A percentile compares a stretch with the other conserved stretches of the same genome.
Conservation (phyloP, 2,113 vertebrate species). For the Parotia lawesii region DNA sequence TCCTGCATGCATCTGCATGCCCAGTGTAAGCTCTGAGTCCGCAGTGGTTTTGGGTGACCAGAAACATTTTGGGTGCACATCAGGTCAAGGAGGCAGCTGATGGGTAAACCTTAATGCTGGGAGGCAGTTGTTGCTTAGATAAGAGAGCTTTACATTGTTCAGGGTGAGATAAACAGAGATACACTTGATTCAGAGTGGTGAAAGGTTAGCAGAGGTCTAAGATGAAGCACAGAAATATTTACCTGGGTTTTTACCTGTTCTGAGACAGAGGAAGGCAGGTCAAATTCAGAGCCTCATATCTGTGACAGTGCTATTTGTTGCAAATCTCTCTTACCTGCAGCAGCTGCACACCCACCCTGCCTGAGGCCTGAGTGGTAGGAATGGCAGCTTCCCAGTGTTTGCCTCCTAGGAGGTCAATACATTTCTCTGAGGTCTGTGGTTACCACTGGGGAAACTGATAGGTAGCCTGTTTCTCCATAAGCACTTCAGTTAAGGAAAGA, state of each 20-base stretch:
- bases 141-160: neutral
- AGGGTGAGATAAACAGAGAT: conserved; percentile 22
- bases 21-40: neutral
- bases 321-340: neutral
- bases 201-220: conserved; percentile 7
- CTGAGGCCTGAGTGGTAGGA: neutral
- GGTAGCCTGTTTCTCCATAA: neutral
- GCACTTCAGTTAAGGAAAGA: neutral
- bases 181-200: neutral
- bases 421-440: neutral
- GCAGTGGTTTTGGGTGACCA: neutral
- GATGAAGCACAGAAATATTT: conserved; percentile 32
- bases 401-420: neutral
- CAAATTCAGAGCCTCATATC: neutral
- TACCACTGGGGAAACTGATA: neutral
- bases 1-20: neutral
- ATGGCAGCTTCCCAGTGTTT: neutral
- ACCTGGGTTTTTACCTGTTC: neutral
- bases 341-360: neutral
- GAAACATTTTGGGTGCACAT: neutral
- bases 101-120: neutral
- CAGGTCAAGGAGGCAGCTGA: neutral
- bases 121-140: neutral
- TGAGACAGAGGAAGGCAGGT: neutral
- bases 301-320: neutral